Evolutionary conservation across 2,797 vertebrate species (phyloP).

Genomic region (Tangara arthus): DNA sequence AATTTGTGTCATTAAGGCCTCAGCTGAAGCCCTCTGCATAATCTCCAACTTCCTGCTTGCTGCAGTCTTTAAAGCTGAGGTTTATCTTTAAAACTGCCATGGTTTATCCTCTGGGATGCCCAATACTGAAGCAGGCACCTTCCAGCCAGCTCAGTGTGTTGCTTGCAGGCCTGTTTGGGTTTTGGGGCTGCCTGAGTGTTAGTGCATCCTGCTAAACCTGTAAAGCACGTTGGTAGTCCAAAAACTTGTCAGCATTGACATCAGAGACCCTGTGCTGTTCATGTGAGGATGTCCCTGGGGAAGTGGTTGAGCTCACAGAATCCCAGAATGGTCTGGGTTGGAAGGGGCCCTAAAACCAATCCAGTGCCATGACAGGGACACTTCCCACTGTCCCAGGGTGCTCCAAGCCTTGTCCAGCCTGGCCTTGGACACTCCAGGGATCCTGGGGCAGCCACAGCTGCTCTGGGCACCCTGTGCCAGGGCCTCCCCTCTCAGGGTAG

Average conservation of each 20-base stretch:
- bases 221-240: accelerated
- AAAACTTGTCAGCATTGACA: not conserved
- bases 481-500: not conserved
- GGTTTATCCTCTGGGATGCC: not conserved
- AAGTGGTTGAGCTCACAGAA: not conserved
- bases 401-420: accelerated
- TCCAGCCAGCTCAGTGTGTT: not conserved
- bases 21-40: not conserved
- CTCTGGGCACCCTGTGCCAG: not conserved
- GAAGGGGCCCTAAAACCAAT: not conserved
- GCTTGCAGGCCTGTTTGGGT: not conserved
- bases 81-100: not conserved
- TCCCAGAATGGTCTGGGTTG: not conserved
- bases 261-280: not conserved
- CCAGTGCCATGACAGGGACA: not conserved
- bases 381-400: accelerated
- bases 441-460: not conserved
- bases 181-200: not conserved
- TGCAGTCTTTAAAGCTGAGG: not conserved
- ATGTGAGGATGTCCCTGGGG: not conserved
- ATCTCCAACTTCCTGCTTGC: not conserved
- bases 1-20: not conserved
- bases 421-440: not conserved
- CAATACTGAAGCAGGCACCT: not conserved
- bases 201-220: not conserved